Evolutionary conservation across 1,140 invertebrate genomes (phyloP).

Genomic region (Lutraria rhynchaena): DNA sequence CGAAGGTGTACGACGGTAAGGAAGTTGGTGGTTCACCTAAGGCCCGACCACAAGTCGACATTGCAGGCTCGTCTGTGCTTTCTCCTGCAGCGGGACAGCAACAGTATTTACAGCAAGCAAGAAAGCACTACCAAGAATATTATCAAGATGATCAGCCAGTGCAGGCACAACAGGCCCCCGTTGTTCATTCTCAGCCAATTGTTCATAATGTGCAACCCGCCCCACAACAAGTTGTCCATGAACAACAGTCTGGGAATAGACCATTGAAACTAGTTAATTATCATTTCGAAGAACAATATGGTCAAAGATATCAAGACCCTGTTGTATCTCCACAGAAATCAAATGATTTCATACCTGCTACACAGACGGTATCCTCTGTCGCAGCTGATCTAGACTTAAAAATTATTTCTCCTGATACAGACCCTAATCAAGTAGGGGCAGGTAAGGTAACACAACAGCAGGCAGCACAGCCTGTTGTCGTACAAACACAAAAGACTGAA

Average conservation of each 20-base stretch:
- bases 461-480: not conserved
- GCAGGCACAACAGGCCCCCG: not conserved
- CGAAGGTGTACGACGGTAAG: constrained; percentile 23
- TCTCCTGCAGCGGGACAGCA: constrained; percentile 52
- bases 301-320: not conserved
- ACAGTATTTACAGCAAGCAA: constrained; percentile 47
- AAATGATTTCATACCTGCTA: constrained; percentile 46
- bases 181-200: not conserved
- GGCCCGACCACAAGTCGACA: constrained; percentile 13
- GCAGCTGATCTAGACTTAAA: constrained; percentile 52
- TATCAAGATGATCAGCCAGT: not conserved
- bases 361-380: constrained; percentile 46
- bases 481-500: not conserved
- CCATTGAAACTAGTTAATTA: no score
- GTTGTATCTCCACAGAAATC: constrained; percentile 45
- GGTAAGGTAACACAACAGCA: not conserved
- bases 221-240: constrained; percentile 26
- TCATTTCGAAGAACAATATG: constrained; percentile 2
- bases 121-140: constrained; percentile 34
- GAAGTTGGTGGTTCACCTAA: not conserved
- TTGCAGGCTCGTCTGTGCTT: constrained; percentile 34
- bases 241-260: constrained; percentile 21
- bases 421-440: not conserved
- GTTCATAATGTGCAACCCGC: not conserved
- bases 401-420: constrained; percentile 3